phyloP scores from a whole-genome alignment of 2,113 vertebrate genomes.

The Podocnemis expansa region DNA sequence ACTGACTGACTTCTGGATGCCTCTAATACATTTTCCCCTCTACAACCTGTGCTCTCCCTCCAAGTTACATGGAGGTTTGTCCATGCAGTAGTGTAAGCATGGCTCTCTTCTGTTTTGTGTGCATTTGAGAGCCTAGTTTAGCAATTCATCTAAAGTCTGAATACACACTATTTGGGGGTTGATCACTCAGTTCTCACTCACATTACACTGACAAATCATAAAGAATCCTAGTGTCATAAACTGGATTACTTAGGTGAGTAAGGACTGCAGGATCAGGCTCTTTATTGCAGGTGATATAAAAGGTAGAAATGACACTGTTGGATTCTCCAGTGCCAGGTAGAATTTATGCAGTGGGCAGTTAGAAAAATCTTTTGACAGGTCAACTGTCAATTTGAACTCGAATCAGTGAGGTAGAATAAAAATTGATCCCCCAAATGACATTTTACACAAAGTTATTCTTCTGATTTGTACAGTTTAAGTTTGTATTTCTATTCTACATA shows the following conservation, averaged over 20 bases:
- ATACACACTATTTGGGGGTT: neutral
- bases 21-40: neutral
- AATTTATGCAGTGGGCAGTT: neutral
- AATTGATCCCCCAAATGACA: neutral
- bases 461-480: constrained; percentile 13
- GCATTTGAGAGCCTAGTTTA: neutral
- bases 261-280: neutral
- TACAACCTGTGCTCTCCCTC: neutral
- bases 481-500: constrained; percentile 17
- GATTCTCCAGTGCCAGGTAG: constrained; percentile 53
- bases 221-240: neutral
- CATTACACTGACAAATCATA: neutral
- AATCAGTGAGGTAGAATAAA: neutral
- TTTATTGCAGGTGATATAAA: constrained; percentile 49
- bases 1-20: neutral
- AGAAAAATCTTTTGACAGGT: neutral
- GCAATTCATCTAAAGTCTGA: neutral
- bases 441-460: constrained; percentile 37
- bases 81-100: neutral
- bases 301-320: constrained; percentile 62
- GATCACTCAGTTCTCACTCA: neutral
- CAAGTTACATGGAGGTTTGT: neutral
- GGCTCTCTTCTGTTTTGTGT: neutral
- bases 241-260: neutral
- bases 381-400: neutral